Evolutionary conservation across 2,113 vertebrate species (phyloP).

Genomic region (Microtus pennsylvanicus): DNA sequence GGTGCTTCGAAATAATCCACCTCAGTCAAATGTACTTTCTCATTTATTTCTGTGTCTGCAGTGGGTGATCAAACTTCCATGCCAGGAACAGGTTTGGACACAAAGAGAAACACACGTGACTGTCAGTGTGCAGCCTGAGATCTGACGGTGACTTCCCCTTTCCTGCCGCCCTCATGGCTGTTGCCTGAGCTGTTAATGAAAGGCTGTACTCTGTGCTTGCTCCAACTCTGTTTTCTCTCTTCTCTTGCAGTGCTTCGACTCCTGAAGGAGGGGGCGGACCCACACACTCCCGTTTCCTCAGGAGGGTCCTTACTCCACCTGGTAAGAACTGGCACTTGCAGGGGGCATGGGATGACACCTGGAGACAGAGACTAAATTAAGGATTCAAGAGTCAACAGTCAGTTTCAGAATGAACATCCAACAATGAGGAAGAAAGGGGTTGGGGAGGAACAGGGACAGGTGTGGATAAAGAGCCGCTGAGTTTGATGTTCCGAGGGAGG

Average conservation of each 20-base stretch:
- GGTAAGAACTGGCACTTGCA: slow-evolving; percentile 87
- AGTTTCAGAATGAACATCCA: neutral
- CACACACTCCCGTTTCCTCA: slow-evolving; percentile 88
- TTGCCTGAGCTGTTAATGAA: neutral
- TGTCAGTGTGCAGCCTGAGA: neutral
- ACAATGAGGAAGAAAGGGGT: accelerated
- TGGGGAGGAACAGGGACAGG: no score
- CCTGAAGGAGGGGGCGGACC: slow-evolving; percentile 93
- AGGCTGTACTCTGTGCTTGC: neutral
- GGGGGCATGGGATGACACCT: neutral
- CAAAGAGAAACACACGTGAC: accelerated
- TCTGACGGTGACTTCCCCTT: neutral
- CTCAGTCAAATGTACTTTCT: neutral
- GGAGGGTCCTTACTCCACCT: slow-evolving; percentile 96
- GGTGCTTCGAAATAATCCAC: neutral
- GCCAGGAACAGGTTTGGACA: neutral
- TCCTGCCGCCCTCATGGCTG: neutral
- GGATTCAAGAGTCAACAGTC: neutral
- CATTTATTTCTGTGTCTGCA: neutral
- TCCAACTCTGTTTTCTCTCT: slow-evolving; percentile 80
- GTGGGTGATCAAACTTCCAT: neutral
- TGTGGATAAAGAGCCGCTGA: neutral
- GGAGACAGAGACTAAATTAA: neutral
- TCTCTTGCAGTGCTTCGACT: slow-evolving; percentile 91
- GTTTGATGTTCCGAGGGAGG: neutral